Percentiles rank a stretch among this genome's conserved stretches.
Evolutionary conservation across 2,797 vertebrate species (phyloP).

Genomic region (Octomys mimax): DNA sequence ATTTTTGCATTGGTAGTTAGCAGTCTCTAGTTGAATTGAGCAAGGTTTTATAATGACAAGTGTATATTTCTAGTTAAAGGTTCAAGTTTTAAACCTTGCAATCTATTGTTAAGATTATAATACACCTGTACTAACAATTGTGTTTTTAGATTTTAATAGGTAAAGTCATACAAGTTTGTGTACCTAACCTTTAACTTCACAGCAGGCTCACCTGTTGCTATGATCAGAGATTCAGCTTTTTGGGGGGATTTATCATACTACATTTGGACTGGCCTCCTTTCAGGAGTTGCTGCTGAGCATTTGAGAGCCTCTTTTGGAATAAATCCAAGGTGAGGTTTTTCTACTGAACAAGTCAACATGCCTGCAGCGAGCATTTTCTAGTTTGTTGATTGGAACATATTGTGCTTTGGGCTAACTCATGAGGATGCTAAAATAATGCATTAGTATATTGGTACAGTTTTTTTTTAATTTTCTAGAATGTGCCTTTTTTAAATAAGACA

Average conservation of each 20-base stretch:
- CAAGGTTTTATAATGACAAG: neutral
- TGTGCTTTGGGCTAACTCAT: constrained; percentile 31
- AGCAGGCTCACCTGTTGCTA: constrained; percentile 43
- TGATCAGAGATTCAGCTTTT: constrained; percentile 69
- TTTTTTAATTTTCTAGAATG: constrained; percentile 8
- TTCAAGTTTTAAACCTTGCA: constrained; percentile 18
- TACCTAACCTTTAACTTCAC: constrained; percentile 64
- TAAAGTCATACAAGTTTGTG: constrained; percentile 56
- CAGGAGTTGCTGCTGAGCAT: constrained; percentile 66
- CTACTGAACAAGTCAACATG: constrained; percentile 21
- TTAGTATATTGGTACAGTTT: neutral
- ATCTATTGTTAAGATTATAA: constrained; percentile 48
- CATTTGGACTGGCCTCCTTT: constrained; percentile 68
- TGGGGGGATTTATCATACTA: constrained; percentile 19
- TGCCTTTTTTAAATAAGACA: neutral
- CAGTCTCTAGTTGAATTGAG: constrained; percentile 38
- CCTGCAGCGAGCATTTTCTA: constrained; percentile 37
- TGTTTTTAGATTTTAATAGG: constrained; percentile 52
- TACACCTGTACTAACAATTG: constrained; percentile 28
- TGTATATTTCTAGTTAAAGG: constrained; percentile 52
- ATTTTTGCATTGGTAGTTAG: constrained; percentile 39
- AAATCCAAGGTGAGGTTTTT: constrained; percentile 73
- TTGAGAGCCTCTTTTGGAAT: constrained; percentile 63
- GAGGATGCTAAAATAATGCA: neutral
- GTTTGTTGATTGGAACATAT: constrained; percentile 39